Evolutionary conservation across 2,888 invertebrate genomes (phyloP).

Genomic region (Trichopoda pennipes): DNA sequence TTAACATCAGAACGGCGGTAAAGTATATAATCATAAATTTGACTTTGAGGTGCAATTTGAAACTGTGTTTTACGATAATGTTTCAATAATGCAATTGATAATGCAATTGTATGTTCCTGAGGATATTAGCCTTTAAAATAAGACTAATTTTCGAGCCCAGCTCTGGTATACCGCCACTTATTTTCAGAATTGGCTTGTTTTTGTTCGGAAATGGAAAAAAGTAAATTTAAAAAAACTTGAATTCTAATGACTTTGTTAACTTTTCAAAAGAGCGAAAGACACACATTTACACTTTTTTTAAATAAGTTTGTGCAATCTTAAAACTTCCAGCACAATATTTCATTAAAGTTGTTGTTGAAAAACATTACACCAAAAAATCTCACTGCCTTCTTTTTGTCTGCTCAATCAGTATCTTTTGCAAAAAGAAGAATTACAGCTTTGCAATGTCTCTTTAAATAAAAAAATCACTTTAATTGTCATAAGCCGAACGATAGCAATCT

Average conservation of each 20-base stretch:
- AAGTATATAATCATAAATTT: constrained; percentile 99
- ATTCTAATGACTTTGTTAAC: constrained; percentile 30
- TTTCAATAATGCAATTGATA: constrained; percentile 88
- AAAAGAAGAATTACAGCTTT: constrained; percentile 30
- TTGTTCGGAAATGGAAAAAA: constrained; percentile 33
- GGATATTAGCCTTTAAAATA: constrained; percentile 99
- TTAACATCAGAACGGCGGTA: constrained; percentile 99
- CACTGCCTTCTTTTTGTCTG: constrained; percentile 12
- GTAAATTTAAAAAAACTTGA: constrained; percentile 23
- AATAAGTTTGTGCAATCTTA: constrained; percentile 15
- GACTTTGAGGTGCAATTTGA: constrained; percentile 97
- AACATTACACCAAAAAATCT: background rate
- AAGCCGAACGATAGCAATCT: background rate
- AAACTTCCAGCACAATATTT: background rate
- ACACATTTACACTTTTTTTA: constrained; percentile 57
- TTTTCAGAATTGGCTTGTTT: constrained; percentile 62
- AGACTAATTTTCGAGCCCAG: constrained; percentile 99
- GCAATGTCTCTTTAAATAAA: constrained; percentile 27
- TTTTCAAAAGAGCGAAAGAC: constrained; percentile 4
- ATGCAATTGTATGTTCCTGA: constrained; percentile 99
- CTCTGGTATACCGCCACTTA: constrained; percentile 95
- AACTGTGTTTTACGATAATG: constrained; percentile 93
- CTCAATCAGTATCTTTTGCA: constrained; percentile 52
- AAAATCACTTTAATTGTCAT: constrained; percentile 25
- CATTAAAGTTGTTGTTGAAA: background rate